A percentile compares a stretch with the other conserved stretches of the same genome.
Conservation (phyloP, 1,140 invertebrate genomes). For the Batillaria attramentaria region DNA sequence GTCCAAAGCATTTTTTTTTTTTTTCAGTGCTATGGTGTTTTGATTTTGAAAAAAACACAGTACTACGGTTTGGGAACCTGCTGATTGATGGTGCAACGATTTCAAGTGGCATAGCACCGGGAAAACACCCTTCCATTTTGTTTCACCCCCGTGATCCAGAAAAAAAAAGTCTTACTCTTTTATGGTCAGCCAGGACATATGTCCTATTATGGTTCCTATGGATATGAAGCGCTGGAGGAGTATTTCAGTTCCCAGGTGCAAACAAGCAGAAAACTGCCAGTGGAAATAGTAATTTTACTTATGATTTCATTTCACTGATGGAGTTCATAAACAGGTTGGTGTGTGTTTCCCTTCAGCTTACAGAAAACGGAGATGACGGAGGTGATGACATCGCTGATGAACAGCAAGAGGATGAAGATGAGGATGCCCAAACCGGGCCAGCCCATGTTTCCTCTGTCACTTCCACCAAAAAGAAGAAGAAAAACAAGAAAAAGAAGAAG, state of each 20-base stretch:
- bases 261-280: background rate
- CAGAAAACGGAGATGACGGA: conserved; percentile 78
- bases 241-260: background rate
- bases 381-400: conserved; percentile 76
- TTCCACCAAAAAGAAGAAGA: conserved; percentile 67
- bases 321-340: background rate
- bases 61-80: no score
- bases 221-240: background rate
- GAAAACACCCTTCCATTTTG: no score
- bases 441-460: conserved; percentile 74
- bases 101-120: no score
- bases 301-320: background rate
- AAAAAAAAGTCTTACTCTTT: background rate
- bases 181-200: no score
- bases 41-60: no score
- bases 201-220: background rate
- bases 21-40: no score
- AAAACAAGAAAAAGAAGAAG: conserved; percentile 77
- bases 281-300: background rate
- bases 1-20: no score
- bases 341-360: conserved; percentile 41
- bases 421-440: conserved; percentile 71
- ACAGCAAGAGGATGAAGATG: conserved; percentile 63
- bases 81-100: no score
- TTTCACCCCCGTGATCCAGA: background rate